phyloP scores from a whole-genome alignment of 2,888 invertebrate genomes.

The Dicranocentrus wangi region DNA sequence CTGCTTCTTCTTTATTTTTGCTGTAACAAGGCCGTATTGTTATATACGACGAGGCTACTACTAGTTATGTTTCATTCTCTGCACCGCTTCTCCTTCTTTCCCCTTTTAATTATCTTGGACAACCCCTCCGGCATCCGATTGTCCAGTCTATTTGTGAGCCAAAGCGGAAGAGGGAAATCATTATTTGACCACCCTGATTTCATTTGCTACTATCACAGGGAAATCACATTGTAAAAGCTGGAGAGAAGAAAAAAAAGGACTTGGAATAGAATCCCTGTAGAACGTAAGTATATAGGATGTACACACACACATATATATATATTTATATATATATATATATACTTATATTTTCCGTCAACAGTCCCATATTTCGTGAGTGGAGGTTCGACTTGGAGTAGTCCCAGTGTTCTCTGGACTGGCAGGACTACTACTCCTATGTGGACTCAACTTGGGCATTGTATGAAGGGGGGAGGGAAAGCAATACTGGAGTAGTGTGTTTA shows the following conservation, averaged over 20 bases:
- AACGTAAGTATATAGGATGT: background rate
- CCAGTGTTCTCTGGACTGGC: too few relatives aligned
- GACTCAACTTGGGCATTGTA: too few relatives aligned
- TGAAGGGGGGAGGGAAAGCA: too few relatives aligned
- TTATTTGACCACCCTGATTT: conserved; percentile 56
- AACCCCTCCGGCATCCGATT: conserved; percentile 55
- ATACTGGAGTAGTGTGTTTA: background rate
- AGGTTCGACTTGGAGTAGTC: too few relatives aligned
- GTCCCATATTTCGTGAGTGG: too few relatives aligned
- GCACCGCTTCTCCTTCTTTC: conserved; percentile 14
- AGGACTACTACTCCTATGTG: too few relatives aligned
- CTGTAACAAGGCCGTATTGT: too few relatives aligned
- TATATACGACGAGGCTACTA: too few relatives aligned
- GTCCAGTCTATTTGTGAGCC: conserved; percentile 29
- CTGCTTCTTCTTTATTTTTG: background rate
- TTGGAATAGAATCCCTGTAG: background rate
- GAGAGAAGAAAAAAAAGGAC: background rate
- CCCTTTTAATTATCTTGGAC: conserved; percentile 58
- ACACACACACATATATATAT: too few relatives aligned
- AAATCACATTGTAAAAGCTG: conserved; percentile 3
- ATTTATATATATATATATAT: too few relatives aligned
- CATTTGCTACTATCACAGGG: conserved; percentile 36
- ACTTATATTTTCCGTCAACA: too few relatives aligned
- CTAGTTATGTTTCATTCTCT: background rate
- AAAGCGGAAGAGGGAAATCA: conserved; percentile 45